Evolutionary conservation across 2,797 vertebrate genomes (phyloP), one percentile per base, ranked within the genome.

Genomic region (Serranus cabrilla): DNA sequence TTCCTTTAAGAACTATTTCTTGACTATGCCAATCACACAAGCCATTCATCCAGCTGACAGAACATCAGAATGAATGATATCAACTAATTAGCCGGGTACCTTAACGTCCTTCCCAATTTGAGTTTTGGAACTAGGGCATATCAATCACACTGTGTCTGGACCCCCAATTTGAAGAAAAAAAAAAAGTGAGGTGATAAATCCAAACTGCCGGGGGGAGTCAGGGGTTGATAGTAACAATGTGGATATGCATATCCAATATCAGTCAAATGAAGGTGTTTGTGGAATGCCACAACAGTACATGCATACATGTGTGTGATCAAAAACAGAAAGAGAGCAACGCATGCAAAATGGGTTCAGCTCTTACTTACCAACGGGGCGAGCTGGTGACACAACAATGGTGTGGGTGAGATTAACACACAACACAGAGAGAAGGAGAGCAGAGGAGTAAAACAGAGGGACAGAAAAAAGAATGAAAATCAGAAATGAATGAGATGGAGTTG

Each of bases 291-390:
- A 79, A 57, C 55, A 66, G 54, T 81, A 49, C 82, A 84, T 90
- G 80, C 85, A 85, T 87, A 76, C 56, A 74, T 83, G 50, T 83
- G 61, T 71, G 85, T 91, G 88, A 87, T 76, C 67, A 62, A 70
- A 73, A 88, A 80, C 34, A 71, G 61, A 81, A 76, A 84, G 37
- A 89, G 71, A 90, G 67, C 63, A 82, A 78, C 0, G 37, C 92
- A 92, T 94, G 92, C 92, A 89, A 25, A 85, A 93, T 93, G 93
- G 90, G 76, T 78, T 90, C 87, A 94, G 91, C 92, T 92, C 91
- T 69, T 98, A 99, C 98, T 99, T 98, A 99, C 98, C 98, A 84
- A 98, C 96, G 63, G 97, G 97, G 93, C 95, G 96, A 95, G 96
- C 98, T 99, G 97, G 94, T 97, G 95, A 98, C 95, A 97, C 96